phyloP scores from a whole-genome alignment of 2,113 vertebrate species.

The Aptenodytes forsteri region DNA sequence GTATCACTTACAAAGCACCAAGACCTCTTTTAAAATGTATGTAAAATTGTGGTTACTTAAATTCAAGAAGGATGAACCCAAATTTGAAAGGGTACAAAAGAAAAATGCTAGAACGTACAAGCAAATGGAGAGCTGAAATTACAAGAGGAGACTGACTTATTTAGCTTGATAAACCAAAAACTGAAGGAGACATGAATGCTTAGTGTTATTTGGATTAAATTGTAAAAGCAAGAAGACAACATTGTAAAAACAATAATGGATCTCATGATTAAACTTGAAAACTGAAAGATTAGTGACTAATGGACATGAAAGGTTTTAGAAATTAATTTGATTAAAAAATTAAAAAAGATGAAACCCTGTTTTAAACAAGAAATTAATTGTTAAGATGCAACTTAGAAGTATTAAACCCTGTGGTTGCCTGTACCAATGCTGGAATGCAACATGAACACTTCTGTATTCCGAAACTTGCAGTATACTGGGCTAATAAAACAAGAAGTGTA shows the following conservation, averaged over 20 bases:
- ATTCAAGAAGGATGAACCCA: background rate
- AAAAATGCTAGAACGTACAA: background rate
- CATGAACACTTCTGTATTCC: accelerated
- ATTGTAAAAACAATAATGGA: background rate
- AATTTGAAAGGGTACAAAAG: background rate
- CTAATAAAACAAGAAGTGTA: background rate
- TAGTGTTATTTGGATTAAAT: background rate
- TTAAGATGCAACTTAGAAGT: background rate
- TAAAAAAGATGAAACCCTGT: accelerated
- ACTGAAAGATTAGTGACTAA: background rate
- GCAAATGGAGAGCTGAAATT: accelerated
- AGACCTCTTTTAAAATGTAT: background rate
- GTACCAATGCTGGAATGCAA: background rate
- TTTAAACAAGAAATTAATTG: background rate
- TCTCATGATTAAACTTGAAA: background rate
- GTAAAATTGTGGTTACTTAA: background rate
- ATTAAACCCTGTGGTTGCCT: background rate
- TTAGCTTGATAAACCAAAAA: background rate
- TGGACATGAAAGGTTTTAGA: background rate
- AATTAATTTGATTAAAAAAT: background rate
- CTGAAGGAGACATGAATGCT: background rate
- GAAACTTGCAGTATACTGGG: background rate
- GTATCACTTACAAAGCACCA: background rate
- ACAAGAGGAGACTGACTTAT: background rate
- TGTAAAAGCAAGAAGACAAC: background rate